Evolutionary conservation across 2,113 vertebrate genomes (phyloP).

Genomic region (Macrotus californicus): DNA sequence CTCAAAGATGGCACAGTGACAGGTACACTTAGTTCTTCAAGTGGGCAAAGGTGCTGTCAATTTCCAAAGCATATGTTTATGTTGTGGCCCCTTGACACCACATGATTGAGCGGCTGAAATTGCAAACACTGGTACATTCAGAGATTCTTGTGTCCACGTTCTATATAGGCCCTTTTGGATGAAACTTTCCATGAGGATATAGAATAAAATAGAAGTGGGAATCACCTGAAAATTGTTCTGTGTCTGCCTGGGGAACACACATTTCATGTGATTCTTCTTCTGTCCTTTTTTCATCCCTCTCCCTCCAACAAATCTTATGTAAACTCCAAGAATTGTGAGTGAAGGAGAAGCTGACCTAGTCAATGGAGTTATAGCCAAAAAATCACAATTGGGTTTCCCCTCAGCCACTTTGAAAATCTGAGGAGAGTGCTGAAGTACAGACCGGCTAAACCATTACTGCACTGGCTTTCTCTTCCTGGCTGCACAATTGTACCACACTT

Average conservation of each 20-base stretch:
- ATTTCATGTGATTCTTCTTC: not conserved
- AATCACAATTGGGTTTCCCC: not conserved
- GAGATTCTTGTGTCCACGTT: not conserved
- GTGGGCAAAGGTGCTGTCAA: not conserved
- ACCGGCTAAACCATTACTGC: not conserved
- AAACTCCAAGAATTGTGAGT: not conserved
- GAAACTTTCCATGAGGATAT: not conserved
- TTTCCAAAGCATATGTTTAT: not conserved
- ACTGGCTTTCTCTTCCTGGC: not conserved
- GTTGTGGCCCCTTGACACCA: not conserved
- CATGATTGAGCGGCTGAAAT: not conserved
- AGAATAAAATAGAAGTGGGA: not conserved
- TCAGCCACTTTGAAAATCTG: not conserved
- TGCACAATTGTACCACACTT: not conserved
- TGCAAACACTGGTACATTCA: not conserved
- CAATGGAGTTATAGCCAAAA: not conserved
- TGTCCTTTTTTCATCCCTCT: not conserved
- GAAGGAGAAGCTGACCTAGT: not conserved
- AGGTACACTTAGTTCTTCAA: not conserved
- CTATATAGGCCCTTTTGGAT: not conserved
- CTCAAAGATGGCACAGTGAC: not conserved
- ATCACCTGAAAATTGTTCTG: not conserved
- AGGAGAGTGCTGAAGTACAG: not conserved
- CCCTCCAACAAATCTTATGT: not conserved
- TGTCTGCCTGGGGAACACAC: not conserved